Conservation (phyloP, 2,113 vertebrate species). For the Acanthisitta chloris region DNA sequence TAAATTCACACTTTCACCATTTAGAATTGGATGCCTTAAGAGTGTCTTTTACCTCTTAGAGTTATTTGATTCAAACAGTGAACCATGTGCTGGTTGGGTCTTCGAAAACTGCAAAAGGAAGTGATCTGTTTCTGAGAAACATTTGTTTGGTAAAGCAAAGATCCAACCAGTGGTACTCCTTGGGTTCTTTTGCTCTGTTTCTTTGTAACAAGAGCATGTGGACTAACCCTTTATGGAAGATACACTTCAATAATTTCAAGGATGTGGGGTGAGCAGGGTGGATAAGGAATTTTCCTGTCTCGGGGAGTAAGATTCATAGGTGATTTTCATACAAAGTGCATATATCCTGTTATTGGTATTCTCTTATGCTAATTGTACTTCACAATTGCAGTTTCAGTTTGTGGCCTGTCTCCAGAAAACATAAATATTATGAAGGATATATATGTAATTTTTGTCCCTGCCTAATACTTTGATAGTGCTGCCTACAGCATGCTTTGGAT, state of each 20-base stretch:
- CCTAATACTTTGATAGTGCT: neutral
- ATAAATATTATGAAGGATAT: neutral
- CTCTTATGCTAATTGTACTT: neutral
- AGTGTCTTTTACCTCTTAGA: neutral
- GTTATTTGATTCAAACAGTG: neutral
- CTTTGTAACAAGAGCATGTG: neutral
- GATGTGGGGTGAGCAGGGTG: neutral
- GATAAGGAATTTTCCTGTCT: neutral
- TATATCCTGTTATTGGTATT: neutral
- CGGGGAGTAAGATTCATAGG: neutral
- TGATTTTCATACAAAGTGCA: neutral
- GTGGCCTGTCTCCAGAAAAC: neutral
- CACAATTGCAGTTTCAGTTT: neutral
- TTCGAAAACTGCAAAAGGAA: neutral
- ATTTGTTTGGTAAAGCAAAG: neutral
- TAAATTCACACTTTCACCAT: neutral
- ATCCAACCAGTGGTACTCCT: neutral
- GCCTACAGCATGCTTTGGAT: neutral
- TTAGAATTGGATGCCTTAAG: neutral
- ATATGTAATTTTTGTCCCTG: neutral
- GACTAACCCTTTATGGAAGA: neutral
- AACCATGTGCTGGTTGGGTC: neutral
- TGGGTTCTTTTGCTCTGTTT: neutral
- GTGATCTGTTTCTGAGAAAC: neutral
- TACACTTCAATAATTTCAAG: neutral